Evolutionary conservation across 2,113 vertebrate species (phyloP).

Genomic region (Rynchops niger): DNA sequence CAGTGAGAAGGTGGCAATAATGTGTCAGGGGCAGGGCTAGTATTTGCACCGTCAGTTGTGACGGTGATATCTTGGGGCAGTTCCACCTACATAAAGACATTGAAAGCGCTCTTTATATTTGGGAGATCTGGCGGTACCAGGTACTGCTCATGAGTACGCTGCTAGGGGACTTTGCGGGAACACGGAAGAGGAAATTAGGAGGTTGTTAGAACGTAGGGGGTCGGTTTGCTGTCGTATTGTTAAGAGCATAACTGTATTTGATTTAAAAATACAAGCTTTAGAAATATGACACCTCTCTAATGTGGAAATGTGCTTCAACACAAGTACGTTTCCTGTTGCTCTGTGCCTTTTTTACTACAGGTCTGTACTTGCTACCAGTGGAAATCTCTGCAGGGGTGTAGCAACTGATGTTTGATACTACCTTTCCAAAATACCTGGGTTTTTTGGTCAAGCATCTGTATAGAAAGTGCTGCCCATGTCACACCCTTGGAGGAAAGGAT

Average conservation of each 20-base stretch:
- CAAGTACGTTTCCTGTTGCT: not conserved
- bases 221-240: not conserved
- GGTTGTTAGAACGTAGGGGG: not conserved
- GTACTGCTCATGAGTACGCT: not conserved
- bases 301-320: accelerated
- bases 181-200: not conserved
- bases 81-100: not conserved
- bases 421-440: not conserved
- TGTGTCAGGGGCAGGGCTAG: no score
- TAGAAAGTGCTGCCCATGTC: not conserved
- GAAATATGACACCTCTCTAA: not conserved
- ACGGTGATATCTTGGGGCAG: not conserved
- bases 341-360: not conserved
- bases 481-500: not conserved
- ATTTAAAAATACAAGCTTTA: not conserved
- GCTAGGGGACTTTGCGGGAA: not conserved
- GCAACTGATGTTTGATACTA: not conserved
- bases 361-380: not conserved
- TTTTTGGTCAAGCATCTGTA: not conserved
- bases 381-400: not conserved
- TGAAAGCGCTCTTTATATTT: not conserved
- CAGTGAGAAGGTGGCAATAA: not conserved
- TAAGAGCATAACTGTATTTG: not conserved
- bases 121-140: not conserved
- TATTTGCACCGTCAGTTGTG: not conserved